A percentile compares a stretch with the other conserved stretches of the same genome.
Conservation (phyloP, 2,888 invertebrate species). For the Leptura quadrifasciata region DNA sequence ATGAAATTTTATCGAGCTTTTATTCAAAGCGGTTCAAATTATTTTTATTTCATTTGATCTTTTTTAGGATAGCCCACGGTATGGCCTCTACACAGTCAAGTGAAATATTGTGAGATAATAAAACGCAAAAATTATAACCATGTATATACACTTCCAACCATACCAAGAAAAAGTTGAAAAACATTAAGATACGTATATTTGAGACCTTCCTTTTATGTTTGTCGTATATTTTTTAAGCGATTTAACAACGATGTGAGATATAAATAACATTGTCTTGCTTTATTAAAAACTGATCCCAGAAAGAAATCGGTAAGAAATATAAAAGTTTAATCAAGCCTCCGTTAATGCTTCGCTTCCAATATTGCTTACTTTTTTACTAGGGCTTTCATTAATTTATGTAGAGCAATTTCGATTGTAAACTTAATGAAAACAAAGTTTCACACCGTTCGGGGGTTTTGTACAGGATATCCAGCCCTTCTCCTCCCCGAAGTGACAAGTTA, state of each 20-base stretch:
- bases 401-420: constrained; percentile 59
- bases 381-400: constrained; percentile 56
- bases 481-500: constrained; percentile 55
- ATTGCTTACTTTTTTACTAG: constrained; percentile 52
- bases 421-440: constrained; percentile 59
- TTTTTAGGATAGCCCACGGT: no score
- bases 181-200: no score
- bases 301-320: not conserved
- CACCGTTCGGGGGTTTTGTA: constrained; percentile 49
- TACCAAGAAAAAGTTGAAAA: no score
- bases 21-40: no score
- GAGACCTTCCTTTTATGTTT: no score
- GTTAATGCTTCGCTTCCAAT: constrained; percentile 45
- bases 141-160: no score
- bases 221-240: no score
- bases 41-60: no score
- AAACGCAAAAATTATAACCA: no score
- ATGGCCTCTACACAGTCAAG: no score
- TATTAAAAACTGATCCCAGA: not conserved
- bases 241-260: not conserved
- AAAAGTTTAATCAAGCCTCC: constrained; percentile 14
- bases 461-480: constrained; percentile 35
- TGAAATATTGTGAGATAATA: no score
- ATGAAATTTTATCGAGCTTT: no score
- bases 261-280: not conserved